Evolutionary conservation across 1,140 invertebrate genomes (phyloP).

Genomic region (Polypedilum pembai): DNA sequence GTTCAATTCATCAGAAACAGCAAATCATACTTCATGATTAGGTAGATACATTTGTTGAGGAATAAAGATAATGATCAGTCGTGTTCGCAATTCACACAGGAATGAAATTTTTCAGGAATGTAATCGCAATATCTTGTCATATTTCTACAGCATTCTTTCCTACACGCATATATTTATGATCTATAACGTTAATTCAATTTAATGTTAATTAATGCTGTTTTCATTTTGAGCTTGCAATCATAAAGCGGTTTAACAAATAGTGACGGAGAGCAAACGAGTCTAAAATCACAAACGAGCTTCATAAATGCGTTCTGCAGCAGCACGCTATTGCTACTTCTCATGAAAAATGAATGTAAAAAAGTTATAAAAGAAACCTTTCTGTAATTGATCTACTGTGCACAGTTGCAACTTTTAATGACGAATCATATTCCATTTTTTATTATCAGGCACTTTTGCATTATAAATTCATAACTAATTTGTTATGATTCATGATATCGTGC

Average conservation of each 20-base stretch:
- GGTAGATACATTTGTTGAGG: background rate
- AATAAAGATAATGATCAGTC: background rate
- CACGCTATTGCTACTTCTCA: background rate
- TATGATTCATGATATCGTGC: background rate
- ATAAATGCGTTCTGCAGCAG: background rate
- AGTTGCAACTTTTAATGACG: conserved; percentile 16
- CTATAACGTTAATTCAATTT: conserved; percentile 2
- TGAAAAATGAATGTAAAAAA: conserved; percentile 14
- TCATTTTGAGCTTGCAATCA: background rate
- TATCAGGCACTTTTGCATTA: background rate
- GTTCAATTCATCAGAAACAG: too few species aligned
- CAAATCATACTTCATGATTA: background rate
- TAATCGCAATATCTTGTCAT: background rate
- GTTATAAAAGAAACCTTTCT: conserved; percentile 1
- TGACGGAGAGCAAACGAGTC: background rate
- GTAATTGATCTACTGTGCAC: conserved; percentile 5
- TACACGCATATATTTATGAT: conserved; percentile 1
- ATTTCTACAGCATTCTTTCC: background rate
- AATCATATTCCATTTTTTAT: background rate
- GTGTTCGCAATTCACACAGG: background rate
- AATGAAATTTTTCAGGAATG: conserved; percentile 10
- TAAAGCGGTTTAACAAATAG: too few species aligned
- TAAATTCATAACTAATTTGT: conserved; percentile 19
- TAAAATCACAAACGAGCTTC: background rate
- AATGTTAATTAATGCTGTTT: background rate